Percentiles rank a stretch among this genome's conserved stretches.
These are phyloP conservation scores for Chaetodon auriga DNA, from an alignment of 2,113 vertebrate species.

Conservation along the genomic window DNA sequence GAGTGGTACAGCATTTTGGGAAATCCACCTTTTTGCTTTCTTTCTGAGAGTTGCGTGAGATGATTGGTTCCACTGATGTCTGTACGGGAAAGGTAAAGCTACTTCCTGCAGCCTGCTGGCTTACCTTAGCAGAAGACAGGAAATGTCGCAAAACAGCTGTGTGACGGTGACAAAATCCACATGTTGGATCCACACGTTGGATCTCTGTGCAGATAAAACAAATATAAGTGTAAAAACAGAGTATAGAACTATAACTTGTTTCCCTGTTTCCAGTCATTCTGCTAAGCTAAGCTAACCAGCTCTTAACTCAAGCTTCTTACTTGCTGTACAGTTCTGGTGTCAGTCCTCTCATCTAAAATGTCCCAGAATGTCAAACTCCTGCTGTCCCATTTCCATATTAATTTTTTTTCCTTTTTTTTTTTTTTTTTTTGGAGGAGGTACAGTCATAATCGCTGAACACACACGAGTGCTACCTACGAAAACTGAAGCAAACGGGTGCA, in stretches of 20 bases:
- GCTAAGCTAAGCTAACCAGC: background rate
- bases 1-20: background rate
- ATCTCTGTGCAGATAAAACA: background rate
- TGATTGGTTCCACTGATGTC: background rate
- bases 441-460: background rate
- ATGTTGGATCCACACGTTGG: no score
- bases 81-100: background rate
- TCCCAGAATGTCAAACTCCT: background rate
- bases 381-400: background rate
- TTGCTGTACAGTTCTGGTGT: no score
- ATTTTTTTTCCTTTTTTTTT: background rate
- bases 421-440: background rate
- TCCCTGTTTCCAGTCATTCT: background rate
- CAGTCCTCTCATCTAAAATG: background rate
- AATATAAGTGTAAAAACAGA: background rate
- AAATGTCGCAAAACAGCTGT: background rate
- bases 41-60: background rate
- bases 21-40: background rate
- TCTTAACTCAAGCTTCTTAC: background rate
- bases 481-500: background rate
- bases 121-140: background rate
- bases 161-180: background rate
- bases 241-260: no score
- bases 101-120: background rate
- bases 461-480: background rate